Base-by-base conservation (phyloP, 2,888 invertebrate genomes). In the Eupithecia subumbrata region DNA sequence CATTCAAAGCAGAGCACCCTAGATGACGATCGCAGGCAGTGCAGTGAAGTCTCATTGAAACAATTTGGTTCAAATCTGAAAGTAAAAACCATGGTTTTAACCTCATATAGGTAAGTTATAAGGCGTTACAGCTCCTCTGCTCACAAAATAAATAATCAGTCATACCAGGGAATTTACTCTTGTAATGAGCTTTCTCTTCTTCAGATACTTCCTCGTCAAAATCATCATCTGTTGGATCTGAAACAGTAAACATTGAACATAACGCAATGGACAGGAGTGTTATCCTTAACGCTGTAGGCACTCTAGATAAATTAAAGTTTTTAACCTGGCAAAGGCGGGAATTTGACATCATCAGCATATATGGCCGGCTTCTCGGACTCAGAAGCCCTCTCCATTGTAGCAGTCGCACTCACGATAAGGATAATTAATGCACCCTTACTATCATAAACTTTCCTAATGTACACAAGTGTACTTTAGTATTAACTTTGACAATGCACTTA, bases 1-100 rank as follows among this genome's bases (percentile, higher is more conserved):
- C 96, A 78, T 96, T 95, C 1, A 95, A 91, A 2, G 96, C 95
- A 0, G 97, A 96, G 75, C 96, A 96, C 48, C 97, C 97, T 83
- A 97, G 95, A 85, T 97, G 97, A 18, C 95, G 91, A 83, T 97
- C 97, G 85, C 97, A 97, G 9, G 97, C 96, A 16, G 97, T 96
- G 84, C 97, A 97, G 84, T 97, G 97, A 63, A 97, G 91, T 83
- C 95, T 95, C 30, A 95, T 91, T 79, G 92, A 95, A 75, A 96
- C 95, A 40, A 97, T 93, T 12, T 90, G 81, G 81, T 96, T 96
- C 48, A 97, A 91, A 84, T 96, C 96, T 95, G 93, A 78, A 95
- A 76, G 75, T 72, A 75, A n/a, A 43, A 45, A 43, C 40, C 43
- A 25, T 18, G 67, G 67, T 40, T 64, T 43, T 43, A 25, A 45